phyloP scores from a whole-genome alignment of 2,113 vertebrate genomes.

The Leucopsar rothschildi region DNA sequence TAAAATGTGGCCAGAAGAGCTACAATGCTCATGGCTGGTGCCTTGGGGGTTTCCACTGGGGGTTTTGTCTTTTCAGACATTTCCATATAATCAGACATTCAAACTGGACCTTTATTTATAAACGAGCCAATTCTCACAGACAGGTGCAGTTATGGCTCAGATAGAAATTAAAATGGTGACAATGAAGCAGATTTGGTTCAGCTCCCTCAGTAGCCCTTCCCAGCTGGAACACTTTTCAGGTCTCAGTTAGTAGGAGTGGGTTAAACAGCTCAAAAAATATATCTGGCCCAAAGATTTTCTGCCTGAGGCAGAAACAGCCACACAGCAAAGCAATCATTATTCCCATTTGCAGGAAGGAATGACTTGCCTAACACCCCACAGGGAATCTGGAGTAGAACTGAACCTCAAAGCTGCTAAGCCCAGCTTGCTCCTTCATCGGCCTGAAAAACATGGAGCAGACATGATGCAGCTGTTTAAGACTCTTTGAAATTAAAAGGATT shows the following conservation, averaged over 20 bases:
- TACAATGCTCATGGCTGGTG: accelerated
- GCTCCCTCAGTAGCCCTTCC: background rate
- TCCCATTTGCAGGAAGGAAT: background rate
- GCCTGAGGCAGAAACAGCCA: background rate
- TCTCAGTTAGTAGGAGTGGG: background rate
- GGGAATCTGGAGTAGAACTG: background rate
- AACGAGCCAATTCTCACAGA: background rate
- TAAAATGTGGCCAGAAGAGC: background rate
- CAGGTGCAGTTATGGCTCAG: background rate
- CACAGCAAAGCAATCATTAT: background rate
- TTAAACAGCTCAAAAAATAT: background rate
- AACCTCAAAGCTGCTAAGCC: background rate
- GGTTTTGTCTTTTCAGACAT: background rate
- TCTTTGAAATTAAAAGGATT: background rate
- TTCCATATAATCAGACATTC: background rate
- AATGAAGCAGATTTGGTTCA: background rate
- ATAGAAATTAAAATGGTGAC: background rate
- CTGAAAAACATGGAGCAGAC: background rate
- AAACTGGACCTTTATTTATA: background rate
- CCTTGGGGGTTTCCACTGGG: background rate
- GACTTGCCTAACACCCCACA: background rate
- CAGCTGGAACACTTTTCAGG: background rate
- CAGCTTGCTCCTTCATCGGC: background rate
- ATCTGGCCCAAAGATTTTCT: background rate
- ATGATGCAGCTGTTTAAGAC: background rate